Evolutionary conservation across 2,888 invertebrate species (phyloP), one percentile per base, ranked within the genome.

Genomic region (Mycalesis mineus): DNA sequence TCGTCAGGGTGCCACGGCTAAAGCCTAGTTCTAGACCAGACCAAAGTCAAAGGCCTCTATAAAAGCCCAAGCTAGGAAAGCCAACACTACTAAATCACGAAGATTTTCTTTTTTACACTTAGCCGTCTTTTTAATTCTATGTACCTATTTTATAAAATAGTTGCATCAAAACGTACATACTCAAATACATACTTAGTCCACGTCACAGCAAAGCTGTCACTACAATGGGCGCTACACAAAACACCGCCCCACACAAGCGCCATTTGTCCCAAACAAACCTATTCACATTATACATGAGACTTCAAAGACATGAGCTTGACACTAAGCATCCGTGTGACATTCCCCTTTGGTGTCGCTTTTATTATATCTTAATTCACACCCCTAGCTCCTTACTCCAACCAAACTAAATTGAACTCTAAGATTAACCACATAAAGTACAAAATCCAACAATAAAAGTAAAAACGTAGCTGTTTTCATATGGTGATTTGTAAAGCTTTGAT

Each of bases 331-430:
- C 74, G 78, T 79, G 82, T 80, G 76, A 80, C 78, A 80, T 79
- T 76, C 77, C 80, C 81, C 74, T 71, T 75, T 78, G 78, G 73
- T 74, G 73, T 76, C 77, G 79, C 82, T 77, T 78, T 80, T 75
- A 77, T 80, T 78, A 83, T 83, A 83, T 84, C 80, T 81, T 87
- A 87, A 88, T 88, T 88, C 87, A 88, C 88, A 88, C 88, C 87
- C 88, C 82, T 80, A 75, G 78, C 76, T 64, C 66, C 76, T 69
- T 66, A 61, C 44, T n/a, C 9, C 0, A 7, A 2, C 14, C 62
- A 65, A 49, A 1, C 50, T 9, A 77, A 67, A 68, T 47, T 62
- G 28, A 50, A 70, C 73, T 64, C 57, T 78, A 73, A 15, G 0
- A 0, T 1, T 0, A 6, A 8, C 0, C 1, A 0, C 0, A 36